Evolutionary conservation across 2,113 vertebrate species (phyloP), one percentile per base, ranked within the genome.

Genomic region (Petrocephalus microphthalmus): DNA sequence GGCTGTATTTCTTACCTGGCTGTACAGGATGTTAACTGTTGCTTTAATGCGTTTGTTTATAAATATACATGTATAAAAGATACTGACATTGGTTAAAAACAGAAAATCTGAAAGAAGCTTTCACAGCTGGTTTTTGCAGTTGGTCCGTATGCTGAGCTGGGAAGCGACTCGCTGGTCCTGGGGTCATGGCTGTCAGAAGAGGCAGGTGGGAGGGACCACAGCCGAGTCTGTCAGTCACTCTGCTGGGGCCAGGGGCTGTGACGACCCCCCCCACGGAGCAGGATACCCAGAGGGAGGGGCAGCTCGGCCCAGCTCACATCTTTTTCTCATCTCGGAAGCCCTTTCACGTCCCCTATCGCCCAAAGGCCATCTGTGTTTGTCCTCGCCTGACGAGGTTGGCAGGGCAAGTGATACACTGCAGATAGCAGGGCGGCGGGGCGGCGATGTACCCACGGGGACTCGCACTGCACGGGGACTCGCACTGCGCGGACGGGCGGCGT

Each of bases 1-100:
- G 85, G 57, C 88, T 91, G 90, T 92, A 89, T 92, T 91, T 92
- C 90, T 90, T 90, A 92, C 94, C 93, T 94, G 93, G 94, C 93
- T 94, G 95, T 95, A 94, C 95, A 96, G 93, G 93, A 93, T 91
- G 94, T 93, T 90, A 92, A 92, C 90, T 92, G 92, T 94, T 93
- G 89, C 94, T 93, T 94, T 94, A 92, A 93, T 91, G 93, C 89
- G 93, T 95, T 94, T 94, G 93, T 95, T 95, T 93, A 93, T 91
- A 93, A 94, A 95, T 92, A 94, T 94, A 95, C 95, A 94, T 93
- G 94, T 94, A 93, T 92, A 95, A 94, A 91, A 90, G 45, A 53
- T 29, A 29, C 25, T 13, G 60, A 67, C n/a, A 85, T 90, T 91
- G 92, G 94, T 95, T 95, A 95, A 95, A 94, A 95, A 95, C 92